Percentiles rank a stretch among this genome's conserved stretches.
phyloP scores from a whole-genome alignment of 2,797 vertebrate species.

The Rhinoraja longicauda region DNA sequence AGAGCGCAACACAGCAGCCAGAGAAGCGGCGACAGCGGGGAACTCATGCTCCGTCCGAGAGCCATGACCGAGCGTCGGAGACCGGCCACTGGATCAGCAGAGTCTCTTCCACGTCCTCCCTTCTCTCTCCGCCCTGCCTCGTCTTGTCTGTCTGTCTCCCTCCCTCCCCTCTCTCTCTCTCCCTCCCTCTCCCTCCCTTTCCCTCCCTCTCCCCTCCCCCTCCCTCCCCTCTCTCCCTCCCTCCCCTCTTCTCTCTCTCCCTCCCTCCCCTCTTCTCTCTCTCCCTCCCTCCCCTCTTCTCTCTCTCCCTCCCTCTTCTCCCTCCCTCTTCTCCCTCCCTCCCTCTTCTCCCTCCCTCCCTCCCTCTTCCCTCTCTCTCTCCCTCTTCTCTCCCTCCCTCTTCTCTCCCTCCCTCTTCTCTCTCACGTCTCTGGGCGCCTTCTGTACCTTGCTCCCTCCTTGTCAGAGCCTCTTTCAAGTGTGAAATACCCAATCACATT shows the following conservation, averaged over 20 bases:
- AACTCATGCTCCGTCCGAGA: neutral
- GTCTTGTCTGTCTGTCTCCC: too few relatives aligned
- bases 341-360: too few relatives aligned
- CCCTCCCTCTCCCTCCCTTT: too few relatives aligned
- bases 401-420: neutral
- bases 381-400: too few relatives aligned
- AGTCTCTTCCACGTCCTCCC: too few relatives aligned
- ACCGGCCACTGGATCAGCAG: too few relatives aligned
- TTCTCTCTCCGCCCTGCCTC: too few relatives aligned
- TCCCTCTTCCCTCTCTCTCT: neutral
- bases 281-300: too few relatives aligned
- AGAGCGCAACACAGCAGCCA: neutral
- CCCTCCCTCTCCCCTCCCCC: neutral
- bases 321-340: too few relatives aligned
- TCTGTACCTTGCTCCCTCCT: neutral
- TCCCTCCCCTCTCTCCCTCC: too few relatives aligned
- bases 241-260: neutral
- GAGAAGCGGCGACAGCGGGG: neutral
- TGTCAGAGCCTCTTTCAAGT: neutral
- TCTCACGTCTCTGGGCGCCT: neutral
- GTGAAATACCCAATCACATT: neutral
- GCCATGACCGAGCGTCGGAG: neutral
- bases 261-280: neutral
- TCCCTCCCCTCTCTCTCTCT: too few relatives aligned
- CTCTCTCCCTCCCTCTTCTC: too few relatives aligned